Percentiles rank a stretch among this genome's conserved stretches.
Evolutionary conservation across 1,140 invertebrate species (phyloP).

Genomic region (Hypsibius dujardini): DNA sequence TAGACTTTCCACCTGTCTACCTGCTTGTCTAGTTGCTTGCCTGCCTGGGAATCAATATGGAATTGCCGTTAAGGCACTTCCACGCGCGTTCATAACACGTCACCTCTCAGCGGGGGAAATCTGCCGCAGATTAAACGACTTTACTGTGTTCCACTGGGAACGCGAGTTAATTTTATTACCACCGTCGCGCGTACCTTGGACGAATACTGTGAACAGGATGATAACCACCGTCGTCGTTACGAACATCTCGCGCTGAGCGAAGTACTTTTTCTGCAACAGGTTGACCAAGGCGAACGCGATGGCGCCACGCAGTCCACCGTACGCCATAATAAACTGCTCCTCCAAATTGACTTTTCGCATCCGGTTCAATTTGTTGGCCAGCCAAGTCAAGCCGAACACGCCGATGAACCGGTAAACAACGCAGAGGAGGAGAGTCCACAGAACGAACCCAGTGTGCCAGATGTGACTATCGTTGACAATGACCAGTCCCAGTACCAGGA

Average conservation of each 20-base stretch:
- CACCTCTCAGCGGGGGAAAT: too few species aligned
- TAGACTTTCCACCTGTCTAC: too few species aligned
- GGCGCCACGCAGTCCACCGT: slow-evolving; percentile 85
- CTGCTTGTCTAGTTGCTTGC: too few species aligned
- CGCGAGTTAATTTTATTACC: too few species aligned
- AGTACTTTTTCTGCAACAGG: slow-evolving; percentile 51
- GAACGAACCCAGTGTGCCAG: slow-evolving; percentile 86
- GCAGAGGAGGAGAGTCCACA: slow-evolving; percentile 83
- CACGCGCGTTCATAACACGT: too few species aligned
- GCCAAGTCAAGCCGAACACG: slow-evolving; percentile 64
- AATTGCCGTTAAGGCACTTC: too few species aligned
- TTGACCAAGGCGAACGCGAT: slow-evolving; percentile 94
- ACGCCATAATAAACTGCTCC: slow-evolving; percentile 98
- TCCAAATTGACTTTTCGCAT: slow-evolving; percentile 75
- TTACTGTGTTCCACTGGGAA: too few species aligned
- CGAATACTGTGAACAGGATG: slow-evolving; percentile 95
- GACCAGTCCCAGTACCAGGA: slow-evolving; percentile 94
- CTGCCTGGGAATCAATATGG: too few species aligned
- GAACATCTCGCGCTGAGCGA: slow-evolving; percentile 52
- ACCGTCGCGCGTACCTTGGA: slow-evolving; percentile 35
- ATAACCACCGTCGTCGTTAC: slow-evolving; percentile 93
- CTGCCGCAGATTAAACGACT: too few species aligned
- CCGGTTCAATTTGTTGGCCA: slow-evolving; percentile 69
- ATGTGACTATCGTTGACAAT: slow-evolving; percentile 79
- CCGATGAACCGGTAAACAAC: slow-evolving; percentile 76